These are phyloP conservation scores for Microcebus ravelobensis DNA, from an alignment of 2,113 vertebrate species.

Conservation along the genomic window DNA sequence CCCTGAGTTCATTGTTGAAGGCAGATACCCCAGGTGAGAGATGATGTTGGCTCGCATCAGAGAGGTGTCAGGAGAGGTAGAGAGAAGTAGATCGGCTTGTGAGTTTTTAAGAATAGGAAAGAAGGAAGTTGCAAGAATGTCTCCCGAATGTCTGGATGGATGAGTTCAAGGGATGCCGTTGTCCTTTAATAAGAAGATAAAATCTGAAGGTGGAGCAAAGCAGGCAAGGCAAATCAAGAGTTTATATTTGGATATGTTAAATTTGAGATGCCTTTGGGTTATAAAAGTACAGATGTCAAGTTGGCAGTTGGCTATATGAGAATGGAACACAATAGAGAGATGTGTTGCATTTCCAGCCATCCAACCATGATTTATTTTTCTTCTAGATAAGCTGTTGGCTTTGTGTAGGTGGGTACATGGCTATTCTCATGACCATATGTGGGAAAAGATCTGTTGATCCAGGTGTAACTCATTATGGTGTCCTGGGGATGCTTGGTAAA, in stretches of 20 bases:
- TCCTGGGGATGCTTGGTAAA: background rate
- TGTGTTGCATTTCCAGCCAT: background rate
- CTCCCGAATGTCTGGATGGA: background rate
- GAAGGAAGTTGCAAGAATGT: background rate
- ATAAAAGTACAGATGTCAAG: background rate
- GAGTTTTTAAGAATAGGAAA: background rate
- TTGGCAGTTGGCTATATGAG: background rate
- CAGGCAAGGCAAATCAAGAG: background rate
- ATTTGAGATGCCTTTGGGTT: background rate
- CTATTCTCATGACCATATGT: background rate
- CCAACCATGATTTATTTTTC: background rate
- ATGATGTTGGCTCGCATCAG: background rate
- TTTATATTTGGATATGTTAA: background rate
- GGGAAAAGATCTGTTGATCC: background rate
- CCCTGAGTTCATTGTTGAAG: background rate
- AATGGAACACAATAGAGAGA: background rate
- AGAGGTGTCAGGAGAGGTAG: background rate
- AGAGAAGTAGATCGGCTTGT: background rate
- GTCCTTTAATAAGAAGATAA: background rate
- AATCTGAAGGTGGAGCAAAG: background rate
- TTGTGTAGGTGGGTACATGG: background rate
- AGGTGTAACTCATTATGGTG: background rate
- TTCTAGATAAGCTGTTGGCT: background rate
- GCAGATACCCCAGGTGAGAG: background rate
- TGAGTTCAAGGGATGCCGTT: background rate